These are phyloP conservation scores for Polylopha cassiicola DNA, from an alignment of 2,888 invertebrate species.

Conservation along the genomic window DNA sequence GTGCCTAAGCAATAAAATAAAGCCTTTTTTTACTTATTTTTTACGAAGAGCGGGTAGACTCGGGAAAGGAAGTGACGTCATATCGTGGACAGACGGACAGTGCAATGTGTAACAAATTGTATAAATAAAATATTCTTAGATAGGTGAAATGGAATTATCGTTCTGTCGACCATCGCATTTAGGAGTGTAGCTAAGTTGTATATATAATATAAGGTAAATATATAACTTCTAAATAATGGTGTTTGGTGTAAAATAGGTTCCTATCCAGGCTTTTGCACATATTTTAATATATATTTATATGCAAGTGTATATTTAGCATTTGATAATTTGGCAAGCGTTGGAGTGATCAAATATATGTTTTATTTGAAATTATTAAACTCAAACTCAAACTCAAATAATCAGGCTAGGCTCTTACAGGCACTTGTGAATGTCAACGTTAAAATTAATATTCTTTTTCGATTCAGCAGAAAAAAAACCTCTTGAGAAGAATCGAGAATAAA, in stretches of 20 bases:
- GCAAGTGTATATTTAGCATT: slow-evolving; percentile 71
- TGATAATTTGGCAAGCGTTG: slow-evolving; percentile 45
- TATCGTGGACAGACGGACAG: slow-evolving; percentile 64
- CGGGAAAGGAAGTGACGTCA: slow-evolving; percentile 45
- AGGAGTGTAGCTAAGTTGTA: slow-evolving; percentile 65
- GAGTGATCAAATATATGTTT: background rate
- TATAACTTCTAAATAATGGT: slow-evolving; percentile 59
- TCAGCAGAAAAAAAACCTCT: too few relatives aligned
- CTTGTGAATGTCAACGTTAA: too few relatives aligned
- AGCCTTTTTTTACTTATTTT: too few relatives aligned
- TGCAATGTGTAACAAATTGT: slow-evolving; percentile 71
- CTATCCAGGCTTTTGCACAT: slow-evolving; percentile 72
- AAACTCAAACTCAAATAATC: too few relatives aligned
- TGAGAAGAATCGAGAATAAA: too few relatives aligned
- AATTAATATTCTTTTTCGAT: too few relatives aligned
- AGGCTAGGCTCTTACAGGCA: too few relatives aligned
- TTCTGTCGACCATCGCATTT: slow-evolving; percentile 68
- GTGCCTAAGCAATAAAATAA: too few relatives aligned
- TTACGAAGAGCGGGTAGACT: slow-evolving; percentile 44
- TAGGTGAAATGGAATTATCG: slow-evolving; percentile 70
- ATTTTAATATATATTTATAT: slow-evolving; percentile 70
- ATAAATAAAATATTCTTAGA: slow-evolving; percentile 68
- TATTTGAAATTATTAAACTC: slow-evolving; percentile 31
- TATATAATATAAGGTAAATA: slow-evolving; percentile 64
- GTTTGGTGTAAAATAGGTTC: slow-evolving; percentile 74